phyloP scores from a whole-genome alignment of 2,113 vertebrate species.

The Neolamprologus falcicula region DNA sequence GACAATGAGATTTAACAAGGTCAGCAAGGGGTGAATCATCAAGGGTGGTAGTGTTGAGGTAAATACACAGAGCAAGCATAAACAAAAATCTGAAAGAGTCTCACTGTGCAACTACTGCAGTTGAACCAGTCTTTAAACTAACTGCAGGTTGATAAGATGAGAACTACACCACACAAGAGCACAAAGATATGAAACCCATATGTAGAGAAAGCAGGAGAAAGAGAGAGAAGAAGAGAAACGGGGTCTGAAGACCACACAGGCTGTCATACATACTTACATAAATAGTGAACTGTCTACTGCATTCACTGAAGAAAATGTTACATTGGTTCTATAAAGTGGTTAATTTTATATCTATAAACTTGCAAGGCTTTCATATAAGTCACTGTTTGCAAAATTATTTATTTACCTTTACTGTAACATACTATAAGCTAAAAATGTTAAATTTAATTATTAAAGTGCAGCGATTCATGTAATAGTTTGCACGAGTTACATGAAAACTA shows the following conservation, averaged over 20 bases:
- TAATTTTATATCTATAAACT: neutral
- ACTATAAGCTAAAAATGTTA: neutral
- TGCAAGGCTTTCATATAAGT: neutral
- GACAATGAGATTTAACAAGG: neutral
- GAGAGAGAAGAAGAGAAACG: neutral
- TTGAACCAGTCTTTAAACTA: neutral
- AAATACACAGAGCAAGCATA: neutral
- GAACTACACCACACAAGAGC: neutral
- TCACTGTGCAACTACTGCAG: neutral
- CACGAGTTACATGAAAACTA: neutral
- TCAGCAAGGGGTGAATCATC: neutral
- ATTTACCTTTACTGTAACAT: neutral
- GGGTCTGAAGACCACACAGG: neutral
- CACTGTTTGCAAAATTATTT: neutral
- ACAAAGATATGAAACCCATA: neutral
- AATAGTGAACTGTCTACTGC: neutral
- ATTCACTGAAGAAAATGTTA: neutral
- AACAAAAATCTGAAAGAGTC: neutral
- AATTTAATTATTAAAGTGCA: neutral
- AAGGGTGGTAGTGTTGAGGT: neutral
- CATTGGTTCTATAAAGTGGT: neutral
- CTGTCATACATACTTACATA: neutral
- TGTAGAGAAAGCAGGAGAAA: neutral
- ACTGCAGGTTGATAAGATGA: neutral
- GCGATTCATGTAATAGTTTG: fast-evolving